Evolutionary conservation across 2,113 vertebrate genomes (phyloP), one percentile per base, ranked within the genome.

Genomic region (Lepisosteus osseus): DNA sequence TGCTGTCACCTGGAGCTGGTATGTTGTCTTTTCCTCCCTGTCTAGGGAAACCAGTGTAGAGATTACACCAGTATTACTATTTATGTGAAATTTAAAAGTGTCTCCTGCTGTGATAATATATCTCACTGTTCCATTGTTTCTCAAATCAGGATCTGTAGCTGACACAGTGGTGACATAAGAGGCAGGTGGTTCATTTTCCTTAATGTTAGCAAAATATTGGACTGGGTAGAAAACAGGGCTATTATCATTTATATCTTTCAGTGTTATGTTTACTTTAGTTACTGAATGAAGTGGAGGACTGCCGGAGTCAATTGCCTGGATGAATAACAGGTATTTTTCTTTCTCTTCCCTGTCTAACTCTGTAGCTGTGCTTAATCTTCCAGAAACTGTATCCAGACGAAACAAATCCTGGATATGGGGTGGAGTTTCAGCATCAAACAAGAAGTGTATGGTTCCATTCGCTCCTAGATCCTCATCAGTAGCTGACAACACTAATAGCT

Each of bases 141-240:
- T 97, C 75, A 95, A 78, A 64, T 99, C 97, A 0, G 95, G 94
- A 74, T 99, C 97, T 0, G 92, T 90, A 75, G 97, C 97, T 68
- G 93, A 95, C 68, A 98, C 94, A 0, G 91, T 93, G 62, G 94
- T 92, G 74, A 99, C 90, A 3, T 93, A 95, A 74, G 94, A 95
- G 9, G 94, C 95, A 0, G 92, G 85, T 2, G 97, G 97, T 77
- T 99, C 96, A 1, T 98, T 99, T 81, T 99, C 97, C 72, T 96
- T 95, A 29, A 99, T 92, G 6, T 94, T 95, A 66, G 97, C 95
- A 82, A 99, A 99, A 82, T 99, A 99, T 72, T 98, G 97, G 72
- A 97, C 67, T 0, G 97, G 97, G 76, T 99, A 99, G 83, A 99
- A 99, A 55, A 97, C 88, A 0, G 97, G 97, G 78, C 94, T 94